Evolutionary conservation across 2,797 vertebrate genomes (phyloP).

Genomic region (Columba guinea): DNA sequence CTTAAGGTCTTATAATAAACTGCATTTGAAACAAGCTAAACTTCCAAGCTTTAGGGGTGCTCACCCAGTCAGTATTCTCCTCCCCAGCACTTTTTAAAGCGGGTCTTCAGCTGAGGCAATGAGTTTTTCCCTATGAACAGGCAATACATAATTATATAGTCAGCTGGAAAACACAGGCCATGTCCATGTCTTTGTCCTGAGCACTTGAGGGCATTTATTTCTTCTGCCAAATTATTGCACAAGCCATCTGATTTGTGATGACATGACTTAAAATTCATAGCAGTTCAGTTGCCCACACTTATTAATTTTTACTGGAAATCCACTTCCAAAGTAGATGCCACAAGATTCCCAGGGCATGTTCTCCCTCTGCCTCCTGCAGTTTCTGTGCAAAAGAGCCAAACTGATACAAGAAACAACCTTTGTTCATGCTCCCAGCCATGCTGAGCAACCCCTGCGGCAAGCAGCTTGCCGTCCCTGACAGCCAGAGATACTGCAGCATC

Average conservation of each 20-base stretch:
- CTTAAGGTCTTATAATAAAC: neutral
- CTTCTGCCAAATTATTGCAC: neutral
- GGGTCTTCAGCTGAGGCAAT: neutral
- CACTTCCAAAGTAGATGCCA: neutral
- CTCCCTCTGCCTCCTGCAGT: neutral
- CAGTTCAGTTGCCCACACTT: neutral
- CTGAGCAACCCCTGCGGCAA: neutral
- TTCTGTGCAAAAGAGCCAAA: neutral
- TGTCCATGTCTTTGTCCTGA: neutral
- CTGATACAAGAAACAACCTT: neutral
- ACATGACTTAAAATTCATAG: neutral
- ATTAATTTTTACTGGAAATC: neutral
- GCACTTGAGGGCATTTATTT: neutral
- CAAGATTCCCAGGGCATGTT: fast-evolving
- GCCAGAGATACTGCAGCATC: neutral
- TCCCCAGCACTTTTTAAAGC: neutral
- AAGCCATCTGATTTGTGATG: neutral
- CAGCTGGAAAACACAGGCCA: fast-evolving
- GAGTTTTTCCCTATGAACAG: neutral
- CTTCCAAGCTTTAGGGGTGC: neutral
- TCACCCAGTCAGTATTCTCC: neutral
- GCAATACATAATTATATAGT: fast-evolving
- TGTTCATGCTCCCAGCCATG: neutral
- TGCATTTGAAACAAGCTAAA: neutral
- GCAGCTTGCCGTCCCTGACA: fast-evolving